A percentile compares a stretch with the other conserved stretches of the same genome.
phyloP scores from a whole-genome alignment of 2,888 invertebrate species.

The Linnaemya vulpina region DNA sequence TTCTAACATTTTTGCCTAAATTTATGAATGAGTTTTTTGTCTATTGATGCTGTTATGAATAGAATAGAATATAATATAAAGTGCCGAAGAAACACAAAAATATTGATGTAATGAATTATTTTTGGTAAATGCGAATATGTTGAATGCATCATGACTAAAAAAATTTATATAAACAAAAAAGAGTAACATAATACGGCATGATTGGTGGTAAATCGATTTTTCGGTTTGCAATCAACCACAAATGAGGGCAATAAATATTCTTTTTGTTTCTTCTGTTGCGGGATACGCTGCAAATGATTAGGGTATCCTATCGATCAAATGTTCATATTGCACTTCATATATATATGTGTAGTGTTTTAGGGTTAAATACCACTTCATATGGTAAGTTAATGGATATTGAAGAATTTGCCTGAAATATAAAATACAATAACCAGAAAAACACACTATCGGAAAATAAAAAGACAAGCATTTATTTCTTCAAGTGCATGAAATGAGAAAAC shows the following conservation, averaged over 20 bases:
- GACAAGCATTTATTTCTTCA: neutral
- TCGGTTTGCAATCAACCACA: constrained; percentile 47
- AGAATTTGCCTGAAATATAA: constrained; percentile 15
- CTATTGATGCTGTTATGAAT: neutral
- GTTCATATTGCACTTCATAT: too few species aligned
- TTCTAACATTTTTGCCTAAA: constrained; percentile 1
- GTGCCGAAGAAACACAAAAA: constrained; percentile 16
- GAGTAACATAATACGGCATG: constrained; percentile 4
- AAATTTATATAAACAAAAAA: neutral
- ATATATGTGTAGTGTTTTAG: neutral
- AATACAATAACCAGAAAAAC: constrained; percentile 25
- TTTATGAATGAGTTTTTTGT: constrained; percentile 24
- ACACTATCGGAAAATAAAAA: neutral
- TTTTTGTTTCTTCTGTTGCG: too few species aligned
- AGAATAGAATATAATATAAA: neutral
- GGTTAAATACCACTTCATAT: neutral
- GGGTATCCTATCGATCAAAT: too few species aligned
- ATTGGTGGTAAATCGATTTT: constrained; percentile 34
- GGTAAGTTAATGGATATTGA: constrained; percentile 17
- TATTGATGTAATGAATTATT: constrained; percentile 27
- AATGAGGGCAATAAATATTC: constrained; percentile 46
- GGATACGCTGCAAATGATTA: too few species aligned
- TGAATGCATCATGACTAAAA: neutral
- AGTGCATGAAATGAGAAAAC: constrained; percentile 1
- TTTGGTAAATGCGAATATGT: neutral